Base-by-base conservation (phyloP, 2,888 invertebrate genomes). In the Clitarchus hookeri region DNA sequence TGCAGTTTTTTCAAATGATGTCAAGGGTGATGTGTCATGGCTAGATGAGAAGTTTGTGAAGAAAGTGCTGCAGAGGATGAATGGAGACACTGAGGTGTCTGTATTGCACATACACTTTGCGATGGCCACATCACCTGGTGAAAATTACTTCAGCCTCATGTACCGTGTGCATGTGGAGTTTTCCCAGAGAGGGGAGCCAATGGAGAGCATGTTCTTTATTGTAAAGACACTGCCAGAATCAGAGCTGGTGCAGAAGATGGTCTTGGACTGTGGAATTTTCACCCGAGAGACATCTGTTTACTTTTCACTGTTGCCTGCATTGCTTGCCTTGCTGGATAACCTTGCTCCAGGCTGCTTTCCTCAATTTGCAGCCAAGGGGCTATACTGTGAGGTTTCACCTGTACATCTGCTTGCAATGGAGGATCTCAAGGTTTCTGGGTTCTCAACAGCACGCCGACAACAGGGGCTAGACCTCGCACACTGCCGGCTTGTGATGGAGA, bases 401-500 rank as follows among this genome's bases (percentile, higher is more conserved):
- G 65, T n/a, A 8, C 65, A 19, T n/a, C 65, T 11, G n/a, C 65
- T 94, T 25, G 93, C 92, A 6, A 90, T 94, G 1, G 93, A 94
- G 90, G 94, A 94, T 89, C 93, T 93, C 0, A 91, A 91, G 11
- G 88, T 92, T 53, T 89, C 92, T 0, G 91, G 91, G 77, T 94
- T 92, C 88, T 91, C 91, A 0, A 89, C 91, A 11, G 92, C 93
- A 0, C 89, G 85, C 11, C 85, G 94, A 0, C 93, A 93, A 88
- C 92, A 93, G 87, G 93, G 93, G 0, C 92, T 94, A 2, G 92
- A 93, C 84, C 88, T 92, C 0, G 92, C 92, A 4, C 94, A 94
- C 88, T 93, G 93, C 84, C 90, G 91, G 87, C 85, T 93, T 0
- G 92, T 92, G 0, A 91, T 94, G 88, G 92, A 92, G 89, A 92